These are phyloP conservation scores for Lasioglossum malachurum DNA, from an alignment of 2,888 invertebrate species.

Conservation along the genomic window DNA sequence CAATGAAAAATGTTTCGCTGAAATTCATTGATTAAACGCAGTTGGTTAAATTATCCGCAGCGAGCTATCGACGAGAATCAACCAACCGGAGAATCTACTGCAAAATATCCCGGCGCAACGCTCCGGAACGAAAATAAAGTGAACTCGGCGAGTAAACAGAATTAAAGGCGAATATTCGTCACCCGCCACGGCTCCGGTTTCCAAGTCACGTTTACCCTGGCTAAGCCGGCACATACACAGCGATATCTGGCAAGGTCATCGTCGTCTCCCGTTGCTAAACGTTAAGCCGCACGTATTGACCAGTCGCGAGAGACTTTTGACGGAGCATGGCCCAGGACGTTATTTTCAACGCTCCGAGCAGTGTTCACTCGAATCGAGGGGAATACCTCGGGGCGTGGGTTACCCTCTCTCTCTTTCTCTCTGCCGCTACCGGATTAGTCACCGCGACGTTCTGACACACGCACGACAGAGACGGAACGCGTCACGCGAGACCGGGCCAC, in stretches of 20 bases:
- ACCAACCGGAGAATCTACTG: not conserved
- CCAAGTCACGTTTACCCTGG: conserved; percentile 22
- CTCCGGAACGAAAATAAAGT: conserved; percentile 5
- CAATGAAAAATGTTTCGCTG: not conserved
- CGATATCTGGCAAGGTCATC: conserved; percentile 11
- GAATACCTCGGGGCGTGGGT: too few relatives aligned
- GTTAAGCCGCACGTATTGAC: conserved; percentile 45
- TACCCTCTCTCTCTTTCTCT: too few relatives aligned
- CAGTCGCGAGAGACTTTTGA: conserved; percentile 16
- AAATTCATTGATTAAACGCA: too few relatives aligned
- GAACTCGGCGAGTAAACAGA: conserved; percentile 8
- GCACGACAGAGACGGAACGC: too few relatives aligned
- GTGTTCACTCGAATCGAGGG: too few relatives aligned
- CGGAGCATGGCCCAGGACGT: conserved; percentile 15
- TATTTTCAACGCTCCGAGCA: conserved; percentile 18
- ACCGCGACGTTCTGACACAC: too few relatives aligned
- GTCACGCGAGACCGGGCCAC: too few relatives aligned
- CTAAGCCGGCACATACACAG: conserved; percentile 10
- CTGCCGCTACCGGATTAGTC: too few relatives aligned
- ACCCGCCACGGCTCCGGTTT: not conserved
- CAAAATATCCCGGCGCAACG: not conserved
- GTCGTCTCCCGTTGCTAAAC: not conserved
- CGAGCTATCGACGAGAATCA: not conserved
- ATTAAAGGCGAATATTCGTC: conserved; percentile 22
- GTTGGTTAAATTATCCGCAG: not conserved